These are phyloP conservation scores for Paratilapia polleni DNA, from an alignment of 2,113 vertebrate species.

Conservation along the genomic window DNA sequence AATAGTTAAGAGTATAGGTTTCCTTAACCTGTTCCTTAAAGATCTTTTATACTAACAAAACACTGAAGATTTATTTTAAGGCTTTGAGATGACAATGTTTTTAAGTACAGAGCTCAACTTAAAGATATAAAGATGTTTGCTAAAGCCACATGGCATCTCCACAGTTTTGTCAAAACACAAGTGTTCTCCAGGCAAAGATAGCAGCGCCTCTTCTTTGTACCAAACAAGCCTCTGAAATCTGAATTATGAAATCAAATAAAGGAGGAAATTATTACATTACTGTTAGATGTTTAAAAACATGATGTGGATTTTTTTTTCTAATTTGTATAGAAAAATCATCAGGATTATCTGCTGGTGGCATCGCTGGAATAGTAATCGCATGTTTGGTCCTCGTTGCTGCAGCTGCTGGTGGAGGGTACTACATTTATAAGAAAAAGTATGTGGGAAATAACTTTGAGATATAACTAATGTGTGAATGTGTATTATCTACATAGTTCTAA, in stretches of 20 bases:
- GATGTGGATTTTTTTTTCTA: background rate
- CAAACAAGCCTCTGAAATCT: background rate
- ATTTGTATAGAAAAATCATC: accelerated
- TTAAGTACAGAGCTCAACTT: background rate
- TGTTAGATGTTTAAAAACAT: background rate
- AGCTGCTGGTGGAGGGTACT: background rate
- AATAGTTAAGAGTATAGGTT: background rate
- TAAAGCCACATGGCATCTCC: background rate
- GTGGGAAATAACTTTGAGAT: background rate
- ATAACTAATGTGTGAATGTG: background rate
- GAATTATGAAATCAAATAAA: background rate
- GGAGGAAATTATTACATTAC: background rate
- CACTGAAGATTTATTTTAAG: background rate
- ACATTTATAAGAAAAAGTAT: conserved; percentile 29
- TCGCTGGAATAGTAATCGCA: conserved; percentile 43
- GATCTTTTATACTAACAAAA: background rate
- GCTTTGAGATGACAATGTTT: background rate
- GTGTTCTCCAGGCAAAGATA: background rate
- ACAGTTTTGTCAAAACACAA: background rate
- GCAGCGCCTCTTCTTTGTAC: background rate
- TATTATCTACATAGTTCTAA: no score
- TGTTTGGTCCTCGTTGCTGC: background rate
- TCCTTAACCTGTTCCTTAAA: background rate
- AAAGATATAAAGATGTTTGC: background rate
- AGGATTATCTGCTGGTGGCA: background rate